Percentiles rank a stretch among this genome's conserved stretches.
Conservation (phyloP, 2,797 vertebrate genomes). For the Cuniculus paca region DNA sequence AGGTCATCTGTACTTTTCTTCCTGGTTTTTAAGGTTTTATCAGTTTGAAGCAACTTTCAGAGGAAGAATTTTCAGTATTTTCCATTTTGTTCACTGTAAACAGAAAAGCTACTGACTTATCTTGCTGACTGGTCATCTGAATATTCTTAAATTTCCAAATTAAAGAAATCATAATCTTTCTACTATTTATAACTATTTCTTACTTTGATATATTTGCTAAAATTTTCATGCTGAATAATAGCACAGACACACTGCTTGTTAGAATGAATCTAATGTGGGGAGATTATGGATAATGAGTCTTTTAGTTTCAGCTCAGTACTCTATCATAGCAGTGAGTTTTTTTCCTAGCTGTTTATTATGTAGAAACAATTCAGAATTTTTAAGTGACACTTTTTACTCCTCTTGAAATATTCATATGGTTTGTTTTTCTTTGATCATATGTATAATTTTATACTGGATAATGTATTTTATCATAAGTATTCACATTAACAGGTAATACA, state of each 20-base stretch:
- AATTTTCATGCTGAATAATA: not conserved
- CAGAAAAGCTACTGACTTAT: not conserved
- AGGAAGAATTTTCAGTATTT: not conserved
- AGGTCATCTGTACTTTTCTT: not conserved
- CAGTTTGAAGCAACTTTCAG: not conserved
- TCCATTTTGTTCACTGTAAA: constrained; percentile 2
- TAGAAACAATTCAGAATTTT: not conserved
- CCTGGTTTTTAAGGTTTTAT: not conserved
- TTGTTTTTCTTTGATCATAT: not conserved
- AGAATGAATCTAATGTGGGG: not conserved
- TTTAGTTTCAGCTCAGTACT: not conserved
- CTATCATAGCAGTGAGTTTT: not conserved
- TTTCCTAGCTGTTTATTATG: not conserved
- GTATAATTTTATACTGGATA: not conserved
- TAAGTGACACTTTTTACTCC: not conserved
- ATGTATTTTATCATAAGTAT: not conserved
- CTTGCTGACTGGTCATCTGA: not conserved
- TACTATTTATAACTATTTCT: not conserved
- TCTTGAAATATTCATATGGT: not conserved
- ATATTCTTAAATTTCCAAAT: not conserved
- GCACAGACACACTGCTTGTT: not conserved
- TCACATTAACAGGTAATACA: not conserved
- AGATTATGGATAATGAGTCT: not conserved
- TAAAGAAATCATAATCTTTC: not conserved
- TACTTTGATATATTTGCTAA: constrained; percentile 3